A percentile compares a stretch with the other conserved stretches of the same genome.
Evolutionary conservation across 2,113 vertebrate genomes (phyloP).

Genomic region (Ctenomys sociabilis): DNA sequence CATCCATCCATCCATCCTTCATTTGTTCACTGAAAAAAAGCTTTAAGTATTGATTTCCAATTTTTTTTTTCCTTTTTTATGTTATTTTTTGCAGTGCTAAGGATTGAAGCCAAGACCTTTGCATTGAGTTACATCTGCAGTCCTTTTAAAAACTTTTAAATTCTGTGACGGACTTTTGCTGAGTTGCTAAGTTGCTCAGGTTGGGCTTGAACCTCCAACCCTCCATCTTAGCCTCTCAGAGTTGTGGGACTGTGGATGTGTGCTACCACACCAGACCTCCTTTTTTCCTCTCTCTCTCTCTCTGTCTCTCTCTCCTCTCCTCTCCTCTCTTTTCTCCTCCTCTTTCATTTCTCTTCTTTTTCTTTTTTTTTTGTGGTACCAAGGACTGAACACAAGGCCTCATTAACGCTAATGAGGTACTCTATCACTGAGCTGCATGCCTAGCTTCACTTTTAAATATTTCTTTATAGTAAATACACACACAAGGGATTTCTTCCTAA

Average conservation of each 20-base stretch:
- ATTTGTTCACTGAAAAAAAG: neutral
- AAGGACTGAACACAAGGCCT: neutral
- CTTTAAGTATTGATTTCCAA: neutral
- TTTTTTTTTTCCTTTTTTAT: neutral
- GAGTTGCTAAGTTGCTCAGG: neutral
- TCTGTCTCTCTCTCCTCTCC: neutral
- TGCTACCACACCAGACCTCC: neutral
- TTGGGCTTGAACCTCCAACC: neutral
- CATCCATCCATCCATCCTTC: too few species aligned
- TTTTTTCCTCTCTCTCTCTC: neutral
- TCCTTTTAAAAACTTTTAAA: neutral
- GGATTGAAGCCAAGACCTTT: neutral
- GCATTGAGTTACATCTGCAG: neutral
- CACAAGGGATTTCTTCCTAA: neutral
- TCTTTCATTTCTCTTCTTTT: neutral
- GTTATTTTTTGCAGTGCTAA: neutral
- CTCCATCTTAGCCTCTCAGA: neutral
- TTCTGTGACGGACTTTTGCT: neutral
- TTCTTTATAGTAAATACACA: slow-evolving; percentile 2
- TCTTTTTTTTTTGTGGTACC: neutral
- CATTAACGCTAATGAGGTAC: neutral
- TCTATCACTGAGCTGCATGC: neutral
- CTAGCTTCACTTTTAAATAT: neutral
- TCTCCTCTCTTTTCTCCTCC: neutral
- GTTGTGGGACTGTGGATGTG: neutral